Evolutionary conservation across 2,113 vertebrate genomes (phyloP).

Genomic region (Varanus komodoensis): DNA sequence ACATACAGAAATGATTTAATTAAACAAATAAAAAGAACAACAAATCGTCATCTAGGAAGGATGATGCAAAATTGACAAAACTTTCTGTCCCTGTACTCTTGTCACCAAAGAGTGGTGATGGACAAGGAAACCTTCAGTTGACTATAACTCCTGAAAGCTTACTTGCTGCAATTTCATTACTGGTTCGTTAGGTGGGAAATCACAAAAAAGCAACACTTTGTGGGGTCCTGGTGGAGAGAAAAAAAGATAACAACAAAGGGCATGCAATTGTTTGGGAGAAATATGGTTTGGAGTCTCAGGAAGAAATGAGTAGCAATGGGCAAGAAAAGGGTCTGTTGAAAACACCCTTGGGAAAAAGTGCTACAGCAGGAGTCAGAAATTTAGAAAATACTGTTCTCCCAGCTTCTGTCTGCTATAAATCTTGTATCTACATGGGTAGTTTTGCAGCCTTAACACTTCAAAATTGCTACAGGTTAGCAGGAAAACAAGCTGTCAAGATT

Average conservation of each 20-base stretch:
- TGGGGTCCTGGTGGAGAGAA: background rate
- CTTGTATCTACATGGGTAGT: slow-evolving; percentile 51
- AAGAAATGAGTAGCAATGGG: background rate
- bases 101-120: background rate
- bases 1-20: background rate
- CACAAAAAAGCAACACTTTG: too few species aligned
- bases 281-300: background rate
- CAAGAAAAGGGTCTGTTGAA: background rate
- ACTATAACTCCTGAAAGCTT: background rate
- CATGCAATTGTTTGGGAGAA: too few species aligned
- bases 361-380: background rate
- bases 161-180: background rate
- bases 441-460: slow-evolving; percentile 60
- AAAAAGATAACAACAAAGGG: background rate
- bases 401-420: slow-evolving; percentile 53
- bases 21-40: background rate
- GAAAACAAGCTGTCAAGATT: slow-evolving; percentile 48
- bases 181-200: too few species aligned
- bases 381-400: slow-evolving; percentile 1
- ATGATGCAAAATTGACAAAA: background rate
- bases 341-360: background rate
- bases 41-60: background rate
- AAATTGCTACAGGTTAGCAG: slow-evolving; percentile 54
- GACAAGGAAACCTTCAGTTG: background rate
- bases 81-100: background rate